Evolutionary conservation across 2,113 vertebrate genomes (phyloP), one percentile per base, ranked within the genome.

Genomic region (Polyodon spathula): DNA sequence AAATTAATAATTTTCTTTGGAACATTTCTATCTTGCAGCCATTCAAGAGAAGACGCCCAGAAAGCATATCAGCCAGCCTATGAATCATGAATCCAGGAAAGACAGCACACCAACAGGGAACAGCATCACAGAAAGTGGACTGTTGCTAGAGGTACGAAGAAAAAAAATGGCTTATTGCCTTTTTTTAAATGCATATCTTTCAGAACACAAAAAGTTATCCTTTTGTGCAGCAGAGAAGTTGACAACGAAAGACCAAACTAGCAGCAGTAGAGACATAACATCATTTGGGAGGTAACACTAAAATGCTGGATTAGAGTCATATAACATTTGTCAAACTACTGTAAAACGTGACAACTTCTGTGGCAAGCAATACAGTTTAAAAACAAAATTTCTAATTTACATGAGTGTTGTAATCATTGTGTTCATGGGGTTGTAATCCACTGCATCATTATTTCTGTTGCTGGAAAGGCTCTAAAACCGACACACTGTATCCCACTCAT

Each of bases 101-200:
- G 89, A 88, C 52, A 72, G 76, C 37, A 42, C 61, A 15, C 58
- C 72, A 1, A 37, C 62, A 56, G 73, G 73, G 56, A 63, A 71
- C 46, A 4, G 66, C 0, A 67, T 88, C 66, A 86, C 84, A 67
- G 95, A 97, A 78, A 94, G 90, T 70, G 77, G 81, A 75, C 86
- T 95, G 63, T 80, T 97, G n/a, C 84, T 96, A 67, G 94, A 97
- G 80, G 94, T 95, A 83, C 85, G 90, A 48, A 17, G 8, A 39
- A 12, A 38, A 50, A 37, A 6, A 50, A n/a, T n/a, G n/a, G n/a
- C n/a, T n/a, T n/a, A n/a, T n/a, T n/a, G n/a, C n/a, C n/a, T n/a
- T n/a, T n/a, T 15, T 15, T 9, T 12, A 58, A 58, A 38, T 17
- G 40, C 15, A 41, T 58, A 15, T 58, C 56, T 27, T n/a, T 58